Evolutionary conservation across 2,888 invertebrate species (phyloP).

Genomic region (Nycteola revayana): DNA sequence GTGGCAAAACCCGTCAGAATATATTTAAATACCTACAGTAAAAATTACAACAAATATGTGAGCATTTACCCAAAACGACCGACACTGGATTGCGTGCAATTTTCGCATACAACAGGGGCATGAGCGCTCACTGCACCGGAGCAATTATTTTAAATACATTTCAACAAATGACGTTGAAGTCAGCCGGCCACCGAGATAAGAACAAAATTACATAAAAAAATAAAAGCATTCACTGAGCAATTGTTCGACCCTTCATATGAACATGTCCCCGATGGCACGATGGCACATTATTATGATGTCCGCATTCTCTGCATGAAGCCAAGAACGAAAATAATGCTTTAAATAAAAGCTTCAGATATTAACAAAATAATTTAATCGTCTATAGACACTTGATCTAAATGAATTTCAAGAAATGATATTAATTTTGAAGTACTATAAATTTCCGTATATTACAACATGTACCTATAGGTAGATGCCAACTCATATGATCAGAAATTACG

Average conservation of each 20-base stretch:
- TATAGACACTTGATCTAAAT: too few species aligned
- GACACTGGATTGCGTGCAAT: constrained; percentile 72
- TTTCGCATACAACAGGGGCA: constrained; percentile 67
- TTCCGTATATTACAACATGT: constrained; percentile 36
- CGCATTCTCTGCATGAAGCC: too few species aligned
- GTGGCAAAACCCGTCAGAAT: constrained; percentile 40
- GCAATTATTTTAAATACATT: constrained; percentile 82
- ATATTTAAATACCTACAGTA: constrained; percentile 55
- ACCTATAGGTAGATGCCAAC: constrained; percentile 48
- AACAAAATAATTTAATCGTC: too few species aligned
- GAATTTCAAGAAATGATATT: too few species aligned
- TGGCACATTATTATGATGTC: too few species aligned
- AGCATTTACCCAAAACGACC: constrained; percentile 74
- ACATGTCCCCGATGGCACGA: too few species aligned
- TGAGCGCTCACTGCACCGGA: constrained; percentile 65
- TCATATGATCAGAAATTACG: constrained; percentile 46
- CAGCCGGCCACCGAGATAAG: constrained; percentile 65
- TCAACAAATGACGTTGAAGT: constrained; percentile 80
- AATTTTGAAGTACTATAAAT: constrained; percentile 20
- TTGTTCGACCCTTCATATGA: constrained; percentile 48
- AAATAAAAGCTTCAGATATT: too few species aligned
- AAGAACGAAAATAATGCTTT: too few species aligned
- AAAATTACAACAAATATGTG: constrained; percentile 75
- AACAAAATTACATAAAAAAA: constrained; percentile 54
- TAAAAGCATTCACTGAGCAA: constrained; percentile 57